These are phyloP conservation scores for Drosophila bipectinata DNA, from an alignment of 1,140 invertebrate species.

Conservation along the genomic window DNA sequence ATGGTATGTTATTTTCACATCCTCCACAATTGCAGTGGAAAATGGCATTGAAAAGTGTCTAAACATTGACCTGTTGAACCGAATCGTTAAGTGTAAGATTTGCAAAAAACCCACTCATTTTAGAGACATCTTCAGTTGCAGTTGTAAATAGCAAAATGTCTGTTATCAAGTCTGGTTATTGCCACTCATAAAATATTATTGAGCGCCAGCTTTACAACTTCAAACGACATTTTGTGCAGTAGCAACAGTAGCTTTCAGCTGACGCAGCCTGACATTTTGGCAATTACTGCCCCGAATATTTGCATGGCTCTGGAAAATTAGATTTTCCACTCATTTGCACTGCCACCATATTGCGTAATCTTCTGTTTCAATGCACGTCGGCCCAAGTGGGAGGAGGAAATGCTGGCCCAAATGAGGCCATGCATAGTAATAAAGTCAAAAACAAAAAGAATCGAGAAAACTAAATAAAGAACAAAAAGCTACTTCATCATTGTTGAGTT, in stretches of 20 bases:
- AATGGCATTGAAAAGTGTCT: conserved; percentile 25
- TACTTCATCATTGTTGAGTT: conserved; percentile 42
- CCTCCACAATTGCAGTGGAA: conserved; percentile 28
- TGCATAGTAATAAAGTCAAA: conserved; percentile 8
- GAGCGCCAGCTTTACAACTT: conserved; percentile 10
- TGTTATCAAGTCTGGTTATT: conserved; percentile 30
- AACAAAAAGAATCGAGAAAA: conserved; percentile 1
- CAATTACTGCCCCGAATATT: conserved; percentile 46
- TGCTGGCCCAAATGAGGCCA: conserved; percentile 35
- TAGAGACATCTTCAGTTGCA: conserved; percentile 11
- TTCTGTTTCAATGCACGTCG: conserved; percentile 68
- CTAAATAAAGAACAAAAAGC: conserved; percentile 25
- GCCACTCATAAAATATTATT: conserved; percentile 39
- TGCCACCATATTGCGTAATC: conserved; percentile 72
- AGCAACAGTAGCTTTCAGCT: conserved; percentile 26
- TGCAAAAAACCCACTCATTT: conserved; percentile 17
- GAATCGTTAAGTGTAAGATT: background rate
- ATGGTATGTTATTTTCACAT: conserved; percentile 51
- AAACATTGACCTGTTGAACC: conserved; percentile 18
- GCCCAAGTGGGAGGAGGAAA: conserved; percentile 12
- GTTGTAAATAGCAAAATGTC: conserved; percentile 45
- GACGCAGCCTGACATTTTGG: conserved; percentile 57
- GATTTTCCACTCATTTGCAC: conserved; percentile 77
- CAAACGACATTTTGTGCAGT: conserved; percentile 14
- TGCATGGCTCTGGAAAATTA: conserved; percentile 70